These are phyloP conservation scores for Drosophila ercepeae DNA, from an alignment of 1,140 invertebrate genomes.

Conservation along the genomic window DNA sequence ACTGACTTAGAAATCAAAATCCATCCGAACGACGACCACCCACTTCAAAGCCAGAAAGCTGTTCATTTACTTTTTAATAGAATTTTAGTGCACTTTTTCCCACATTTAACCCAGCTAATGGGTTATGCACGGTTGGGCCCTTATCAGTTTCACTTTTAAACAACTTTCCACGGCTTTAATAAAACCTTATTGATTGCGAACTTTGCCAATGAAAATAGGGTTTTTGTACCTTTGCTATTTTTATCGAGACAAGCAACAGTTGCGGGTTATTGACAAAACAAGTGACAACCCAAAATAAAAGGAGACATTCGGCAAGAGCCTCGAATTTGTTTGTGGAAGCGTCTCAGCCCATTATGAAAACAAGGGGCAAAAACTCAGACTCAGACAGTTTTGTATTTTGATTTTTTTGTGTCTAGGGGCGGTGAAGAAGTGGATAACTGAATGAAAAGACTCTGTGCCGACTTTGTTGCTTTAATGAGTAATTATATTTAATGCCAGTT, in stretches of 20 bases:
- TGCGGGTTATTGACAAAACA: slow-evolving; percentile 77
- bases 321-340: slow-evolving; percentile 24
- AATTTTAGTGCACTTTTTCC: slow-evolving; percentile 26
- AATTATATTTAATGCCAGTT: slow-evolving; percentile 56
- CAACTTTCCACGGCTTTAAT: slow-evolving; percentile 66
- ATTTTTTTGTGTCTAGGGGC: not conserved
- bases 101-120: slow-evolving; percentile 30
- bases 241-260: slow-evolving; percentile 68
- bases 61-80: slow-evolving; percentile 15
- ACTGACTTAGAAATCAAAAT: slow-evolving; percentile 11
- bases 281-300: slow-evolving; percentile 46
- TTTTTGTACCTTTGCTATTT: slow-evolving; percentile 47
- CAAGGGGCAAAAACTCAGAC: slow-evolving; percentile 8
- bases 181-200: slow-evolving; percentile 56
- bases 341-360: slow-evolving; percentile 30
- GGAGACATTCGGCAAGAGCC: slow-evolving; percentile 13
- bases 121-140: slow-evolving; percentile 41
- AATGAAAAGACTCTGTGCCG: slow-evolving; percentile 9
- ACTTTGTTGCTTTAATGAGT: slow-evolving; percentile 44
- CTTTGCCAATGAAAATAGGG: slow-evolving; percentile 22
- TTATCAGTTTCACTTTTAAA: slow-evolving; percentile 61
- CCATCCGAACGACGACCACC: not conserved
- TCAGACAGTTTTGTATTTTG: slow-evolving; percentile 20
- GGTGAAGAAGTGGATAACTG: not conserved
- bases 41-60: not conserved